Percentiles rank a stretch among this genome's conserved stretches.
phyloP scores from a whole-genome alignment of 2,113 vertebrate species.

The Australoheros scitulus region DNA sequence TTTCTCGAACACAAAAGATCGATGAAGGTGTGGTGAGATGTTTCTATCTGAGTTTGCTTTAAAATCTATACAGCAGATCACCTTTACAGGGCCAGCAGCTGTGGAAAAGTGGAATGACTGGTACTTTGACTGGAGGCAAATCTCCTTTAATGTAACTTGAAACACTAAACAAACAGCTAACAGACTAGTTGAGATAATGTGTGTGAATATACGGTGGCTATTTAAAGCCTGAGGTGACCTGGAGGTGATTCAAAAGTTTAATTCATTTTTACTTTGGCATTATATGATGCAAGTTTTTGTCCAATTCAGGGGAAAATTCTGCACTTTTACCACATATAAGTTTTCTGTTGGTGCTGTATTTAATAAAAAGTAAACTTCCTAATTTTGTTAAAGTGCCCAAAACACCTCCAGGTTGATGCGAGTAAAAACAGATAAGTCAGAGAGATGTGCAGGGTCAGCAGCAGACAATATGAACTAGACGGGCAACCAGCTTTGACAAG shows the following conservation, averaged over 20 bases:
- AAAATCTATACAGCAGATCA: background rate
- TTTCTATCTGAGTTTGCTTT: background rate
- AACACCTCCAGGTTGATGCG: background rate
- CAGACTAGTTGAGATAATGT: background rate
- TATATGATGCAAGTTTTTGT: background rate
- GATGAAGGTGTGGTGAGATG: background rate
- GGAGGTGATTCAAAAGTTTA: background rate
- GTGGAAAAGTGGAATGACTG: background rate
- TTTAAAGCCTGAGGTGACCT: background rate
- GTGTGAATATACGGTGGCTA: background rate
- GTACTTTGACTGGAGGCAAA: background rate
- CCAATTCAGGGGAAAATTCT: background rate
- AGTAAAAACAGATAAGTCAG: background rate
- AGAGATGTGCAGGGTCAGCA: background rate
- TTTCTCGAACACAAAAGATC: background rate
- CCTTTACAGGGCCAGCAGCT: background rate
- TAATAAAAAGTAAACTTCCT: background rate
- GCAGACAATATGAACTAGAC: too few relatives aligned
- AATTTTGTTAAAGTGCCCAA: background rate
- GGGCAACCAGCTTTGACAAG: too few relatives aligned
- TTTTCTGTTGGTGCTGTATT: background rate
- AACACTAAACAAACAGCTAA: background rate
- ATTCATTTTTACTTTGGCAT: background rate
- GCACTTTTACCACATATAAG: background rate
- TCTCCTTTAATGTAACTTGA: background rate